phyloP scores from a whole-genome alignment of 2,797 vertebrate genomes.

The Acanthurus leucopareius region DNA sequence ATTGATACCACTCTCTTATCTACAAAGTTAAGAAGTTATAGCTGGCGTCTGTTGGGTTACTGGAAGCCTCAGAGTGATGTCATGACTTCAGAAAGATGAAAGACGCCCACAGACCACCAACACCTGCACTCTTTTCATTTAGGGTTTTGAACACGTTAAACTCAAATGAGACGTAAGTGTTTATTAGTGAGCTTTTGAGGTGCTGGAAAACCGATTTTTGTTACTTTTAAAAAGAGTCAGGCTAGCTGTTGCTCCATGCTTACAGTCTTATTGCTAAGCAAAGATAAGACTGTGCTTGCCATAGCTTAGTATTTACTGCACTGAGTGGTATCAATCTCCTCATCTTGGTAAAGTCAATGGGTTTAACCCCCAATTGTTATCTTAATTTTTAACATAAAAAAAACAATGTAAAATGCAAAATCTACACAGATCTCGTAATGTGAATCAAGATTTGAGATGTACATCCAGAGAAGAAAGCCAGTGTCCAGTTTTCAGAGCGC shows the following conservation, averaged over 20 bases:
- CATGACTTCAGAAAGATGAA: background rate
- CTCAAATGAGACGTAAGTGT: too few species aligned
- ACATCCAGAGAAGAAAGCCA: background rate
- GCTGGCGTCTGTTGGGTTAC: background rate
- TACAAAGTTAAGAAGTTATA: background rate
- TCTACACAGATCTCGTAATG: background rate
- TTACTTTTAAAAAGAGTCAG: background rate
- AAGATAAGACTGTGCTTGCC: background rate
- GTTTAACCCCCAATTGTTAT: background rate
- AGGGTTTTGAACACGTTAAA: background rate
- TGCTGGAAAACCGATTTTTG: background rate
- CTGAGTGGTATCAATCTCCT: background rate
- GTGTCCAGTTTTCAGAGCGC: background rate
- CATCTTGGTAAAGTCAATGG: background rate
- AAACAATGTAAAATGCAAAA: background rate
- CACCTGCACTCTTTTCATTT: too few species aligned
- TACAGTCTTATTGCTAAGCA: conserved; percentile 1
- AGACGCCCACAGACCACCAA: too few species aligned
- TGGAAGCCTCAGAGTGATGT: background rate
- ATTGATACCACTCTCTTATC: background rate
- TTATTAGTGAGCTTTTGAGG: background rate
- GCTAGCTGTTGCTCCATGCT: background rate
- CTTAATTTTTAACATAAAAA: background rate
- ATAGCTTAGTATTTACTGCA: background rate
- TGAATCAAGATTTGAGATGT: background rate